Evolutionary conservation across 2,797 vertebrate genomes (phyloP).

Genomic region (Carapus acus): DNA sequence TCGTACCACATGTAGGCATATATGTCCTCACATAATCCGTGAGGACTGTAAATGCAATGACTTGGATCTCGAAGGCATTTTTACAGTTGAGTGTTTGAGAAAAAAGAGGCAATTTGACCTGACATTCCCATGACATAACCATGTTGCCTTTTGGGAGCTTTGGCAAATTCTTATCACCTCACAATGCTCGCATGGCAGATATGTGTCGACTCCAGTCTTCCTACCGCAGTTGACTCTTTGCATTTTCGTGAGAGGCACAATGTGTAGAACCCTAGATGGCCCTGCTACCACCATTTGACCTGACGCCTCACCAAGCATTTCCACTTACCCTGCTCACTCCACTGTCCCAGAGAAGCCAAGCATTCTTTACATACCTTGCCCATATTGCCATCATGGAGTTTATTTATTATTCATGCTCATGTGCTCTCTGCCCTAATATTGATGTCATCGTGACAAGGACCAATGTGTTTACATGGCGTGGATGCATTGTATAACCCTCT

Average conservation of each 20-base stretch:
- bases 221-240: slow-evolving; percentile 6
- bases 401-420: slow-evolving; percentile 51
- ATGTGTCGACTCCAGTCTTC: slow-evolving; percentile 37
- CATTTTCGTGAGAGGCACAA: slow-evolving; percentile 8
- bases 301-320: slow-evolving; percentile 45
- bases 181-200: slow-evolving; percentile 31
- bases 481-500: slow-evolving; percentile 27
- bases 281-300: slow-evolving; percentile 46
- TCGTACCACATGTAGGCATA: slow-evolving; percentile 2
- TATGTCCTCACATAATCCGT: slow-evolving; percentile 10
- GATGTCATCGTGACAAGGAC: slow-evolving; percentile 30
- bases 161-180: slow-evolving; percentile 32
- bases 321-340: slow-evolving; percentile 24
- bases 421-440: slow-evolving; percentile 10
- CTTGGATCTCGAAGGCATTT: slow-evolving; percentile 10
- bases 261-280: slow-evolving; percentile 20
- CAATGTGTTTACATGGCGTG: slow-evolving; percentile 17
- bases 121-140: slow-evolving; percentile 35
- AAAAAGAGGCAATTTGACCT: slow-evolving; percentile 29
- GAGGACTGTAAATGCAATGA: neutral
- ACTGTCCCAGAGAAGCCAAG: slow-evolving; percentile 33
- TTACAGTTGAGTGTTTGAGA: slow-evolving; percentile 12
- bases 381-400: slow-evolving; percentile 18
- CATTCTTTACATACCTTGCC: slow-evolving; percentile 34
- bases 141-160: slow-evolving; percentile 37